phyloP scores from a whole-genome alignment of 1,140 invertebrate species.

The Drosophila pectinifera region DNA sequence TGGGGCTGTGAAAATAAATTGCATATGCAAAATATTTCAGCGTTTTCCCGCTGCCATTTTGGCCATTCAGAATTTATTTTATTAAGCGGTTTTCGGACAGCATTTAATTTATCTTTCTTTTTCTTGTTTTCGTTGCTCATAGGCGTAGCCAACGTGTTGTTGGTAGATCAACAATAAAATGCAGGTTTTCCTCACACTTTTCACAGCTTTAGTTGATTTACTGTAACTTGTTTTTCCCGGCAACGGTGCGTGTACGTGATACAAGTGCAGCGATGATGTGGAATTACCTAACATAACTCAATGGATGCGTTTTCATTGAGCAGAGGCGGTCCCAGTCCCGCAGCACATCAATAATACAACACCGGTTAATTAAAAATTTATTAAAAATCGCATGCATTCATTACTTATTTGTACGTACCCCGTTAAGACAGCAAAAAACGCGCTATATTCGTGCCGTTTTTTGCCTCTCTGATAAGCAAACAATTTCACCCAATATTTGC shows the following conservation, averaged over 20 bases:
- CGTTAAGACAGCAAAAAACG: conserved; percentile 5
- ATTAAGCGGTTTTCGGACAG: conserved; percentile 49
- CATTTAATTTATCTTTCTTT: conserved; percentile 44
- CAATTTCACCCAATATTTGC: conserved; percentile 61
- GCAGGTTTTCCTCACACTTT: conserved; percentile 19
- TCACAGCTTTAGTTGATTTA: conserved; percentile 42
- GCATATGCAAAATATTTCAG: conserved; percentile 75
- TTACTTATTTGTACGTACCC: conserved; percentile 26
- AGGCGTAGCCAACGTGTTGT: conserved; percentile 47
- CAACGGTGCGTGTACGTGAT: conserved; percentile 45
- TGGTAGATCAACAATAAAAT: conserved; percentile 38
- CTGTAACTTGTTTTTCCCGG: conserved; percentile 49
- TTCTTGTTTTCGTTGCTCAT: conserved; percentile 12
- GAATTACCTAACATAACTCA: conserved; percentile 50
- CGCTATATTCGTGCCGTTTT: conserved; percentile 12
- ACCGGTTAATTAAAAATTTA: conserved; percentile 15
- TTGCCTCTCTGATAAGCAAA: conserved; percentile 28
- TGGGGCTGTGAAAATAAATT: conserved; percentile 69
- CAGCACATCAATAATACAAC: conserved; percentile 14
- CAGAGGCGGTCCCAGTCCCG: conserved; percentile 4
- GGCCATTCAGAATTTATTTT: conserved; percentile 75
- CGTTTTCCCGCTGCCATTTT: conserved; percentile 42
- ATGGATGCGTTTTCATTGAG: conserved; percentile 46
- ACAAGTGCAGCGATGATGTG: conserved; percentile 32
- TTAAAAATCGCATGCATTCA: neutral